Evolutionary conservation across 2,888 invertebrate species (phyloP), one percentile per base, ranked within the genome.

Genomic region (Uropetala carovei): DNA sequence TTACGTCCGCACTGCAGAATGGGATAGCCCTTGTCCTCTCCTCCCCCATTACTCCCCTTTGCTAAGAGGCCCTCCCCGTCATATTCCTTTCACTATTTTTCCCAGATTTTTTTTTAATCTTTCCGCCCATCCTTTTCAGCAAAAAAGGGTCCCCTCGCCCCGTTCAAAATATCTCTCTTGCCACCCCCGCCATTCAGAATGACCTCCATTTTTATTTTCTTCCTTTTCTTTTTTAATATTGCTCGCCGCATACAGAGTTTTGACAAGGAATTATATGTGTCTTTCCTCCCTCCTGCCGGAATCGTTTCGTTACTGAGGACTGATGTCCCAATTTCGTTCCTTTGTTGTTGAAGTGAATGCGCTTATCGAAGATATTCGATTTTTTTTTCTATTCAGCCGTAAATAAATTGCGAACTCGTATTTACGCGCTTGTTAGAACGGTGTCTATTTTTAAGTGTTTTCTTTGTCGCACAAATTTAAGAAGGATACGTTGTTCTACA

Each of bases 11-110:
- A 83, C 56, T 83, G 83, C 83, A 83, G 83, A 83, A 27, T 30
- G 57, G 57, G 18, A 57, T 16, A 3, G 8, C 75, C n/a, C n/a
- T n/a, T 18, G 18, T 27, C 75, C 83, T 57, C 57, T 83, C 57
- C 0, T n/a, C 83, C 83, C 56, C 30, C 82, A n/a, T 14, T 11
- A n/a, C 83, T 82, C 83, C 56, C 56, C 83, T 43, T 43, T 43
- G 43, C 43, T 43, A 56, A 18, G 83, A 43, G 83, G 13, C 43
- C 83, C 57, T 83, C 83, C 83, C 83, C 83, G 83, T 83, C 83
- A 83, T 83, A 83, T 83, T 83, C 83, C 83, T 27, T 57, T 57
- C n/a, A 57, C 83, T 43, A 83, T 83, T 83, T 83, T 83, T 83
- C 56, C 56, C 57, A 57, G 83, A n/a, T 83, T 83, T 43, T 3